Evolutionary conservation across 2,113 vertebrate species (phyloP).

Genomic region (Oreocharis arfaki): DNA sequence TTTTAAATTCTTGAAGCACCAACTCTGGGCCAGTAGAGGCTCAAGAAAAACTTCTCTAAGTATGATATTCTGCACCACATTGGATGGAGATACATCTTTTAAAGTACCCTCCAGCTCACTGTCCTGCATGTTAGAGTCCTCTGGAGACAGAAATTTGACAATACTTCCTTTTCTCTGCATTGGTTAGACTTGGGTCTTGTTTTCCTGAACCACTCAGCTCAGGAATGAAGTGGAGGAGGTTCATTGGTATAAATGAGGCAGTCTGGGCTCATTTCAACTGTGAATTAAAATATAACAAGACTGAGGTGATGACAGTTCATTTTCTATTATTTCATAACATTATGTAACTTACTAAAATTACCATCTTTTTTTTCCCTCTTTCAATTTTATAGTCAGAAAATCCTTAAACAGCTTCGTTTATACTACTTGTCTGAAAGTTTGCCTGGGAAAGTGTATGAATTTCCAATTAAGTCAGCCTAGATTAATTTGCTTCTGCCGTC

Average conservation of each 20-base stretch:
- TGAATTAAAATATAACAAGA: conserved; percentile 42
- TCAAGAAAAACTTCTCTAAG: not conserved
- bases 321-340: conserved; percentile 36
- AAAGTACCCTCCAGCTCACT: not conserved
- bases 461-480: conserved; percentile 27
- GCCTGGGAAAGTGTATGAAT: not conserved
- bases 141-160: not conserved
- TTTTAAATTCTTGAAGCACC: not conserved
- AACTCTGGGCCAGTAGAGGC: not conserved
- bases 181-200: not conserved
- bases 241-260: conserved; percentile 27
- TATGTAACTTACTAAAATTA: conserved; percentile 45
- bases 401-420: conserved; percentile 12
- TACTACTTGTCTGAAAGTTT: conserved; percentile 8
- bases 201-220: not conserved
- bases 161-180: not conserved
- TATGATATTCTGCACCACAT: not conserved
- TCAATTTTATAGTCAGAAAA: conserved; percentile 29
- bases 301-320: not conserved
- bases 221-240: not conserved
- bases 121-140: not conserved
- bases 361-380: not conserved
- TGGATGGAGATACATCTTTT: not conserved
- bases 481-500: conserved; percentile 12
- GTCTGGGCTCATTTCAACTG: not conserved